Evolutionary conservation across 2,888 invertebrate species (phyloP), one percentile per base, ranked within the genome.

Genomic region (Drosophila phalerata): DNA sequence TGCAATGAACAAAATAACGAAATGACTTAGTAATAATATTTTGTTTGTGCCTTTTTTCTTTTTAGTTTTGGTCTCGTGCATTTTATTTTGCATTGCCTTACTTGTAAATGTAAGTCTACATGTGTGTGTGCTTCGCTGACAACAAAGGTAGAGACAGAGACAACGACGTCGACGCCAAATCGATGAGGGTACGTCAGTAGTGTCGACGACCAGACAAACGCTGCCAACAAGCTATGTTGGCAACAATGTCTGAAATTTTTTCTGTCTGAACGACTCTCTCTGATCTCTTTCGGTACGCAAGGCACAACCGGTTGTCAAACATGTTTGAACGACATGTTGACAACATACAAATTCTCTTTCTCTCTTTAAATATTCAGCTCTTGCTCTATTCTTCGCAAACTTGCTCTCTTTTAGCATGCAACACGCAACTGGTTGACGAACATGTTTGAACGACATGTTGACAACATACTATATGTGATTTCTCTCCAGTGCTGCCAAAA

Each of bases 21-120:
- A 77, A 88, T 77, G 74, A 88, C 88, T 85, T 85, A 83, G 74
- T 82, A 82, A 88, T 82, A 78, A 85, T 85, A 73, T 57, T 82
- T 82, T 88, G 64, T 73, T 77, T 67, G 49, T 69, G 64, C 58
- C 64, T 55, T 62, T 70, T 69, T 61, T 69, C 65, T 63, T 42
- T 55, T 62, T 79, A 45, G 47, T 66, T 66, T 63, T 49, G 17
- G 49, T 40, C 43, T 64, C 60, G 69, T 71, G 66, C 77, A 66
- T 55, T 56, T 43, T 15, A 53, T 66, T 38, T 60, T 60, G 43
- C 49, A 62, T 71, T 52, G 62, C 56, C 62, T 51, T 65, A 61
- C 60, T 67, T 83, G 62, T 55, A 67, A 73, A 47, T 83, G 62
- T 52, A 67, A 73, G 47, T 83, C 58, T 52, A 49, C 22, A 32